These are phyloP conservation scores for Salvelinus alpinus DNA, from an alignment of 2,113 vertebrate species.

Conservation along the genomic window DNA sequence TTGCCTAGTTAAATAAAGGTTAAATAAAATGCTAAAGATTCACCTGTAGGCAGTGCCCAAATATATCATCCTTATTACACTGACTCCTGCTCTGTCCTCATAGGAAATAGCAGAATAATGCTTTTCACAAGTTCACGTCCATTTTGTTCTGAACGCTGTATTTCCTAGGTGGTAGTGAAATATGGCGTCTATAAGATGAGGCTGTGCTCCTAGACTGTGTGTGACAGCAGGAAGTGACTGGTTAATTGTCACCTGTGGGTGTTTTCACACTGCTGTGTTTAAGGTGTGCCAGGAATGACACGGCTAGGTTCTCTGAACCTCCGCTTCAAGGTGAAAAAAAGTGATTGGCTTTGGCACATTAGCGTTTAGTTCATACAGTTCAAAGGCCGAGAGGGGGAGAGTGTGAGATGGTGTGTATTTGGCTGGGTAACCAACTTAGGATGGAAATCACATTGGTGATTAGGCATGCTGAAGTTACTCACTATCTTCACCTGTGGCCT, in stretches of 20 bases:
- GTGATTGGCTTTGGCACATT: no score
- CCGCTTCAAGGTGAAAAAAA: no score
- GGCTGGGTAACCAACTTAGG: no score
- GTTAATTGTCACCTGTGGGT: slow-evolving; percentile 35
- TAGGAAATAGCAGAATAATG: slow-evolving; percentile 64
- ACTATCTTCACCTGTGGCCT: not conserved
- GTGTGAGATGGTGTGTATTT: no score
- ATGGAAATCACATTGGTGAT: not conserved
- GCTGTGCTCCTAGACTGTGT: no score
- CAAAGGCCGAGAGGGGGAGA: no score
- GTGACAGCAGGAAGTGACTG: not conserved
- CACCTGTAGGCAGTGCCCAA: slow-evolving; percentile 63
- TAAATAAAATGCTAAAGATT: not conserved
- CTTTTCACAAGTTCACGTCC: slow-evolving; percentile 57
- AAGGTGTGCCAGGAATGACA: slow-evolving; percentile 21
- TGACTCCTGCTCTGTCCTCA: slow-evolving; percentile 56
- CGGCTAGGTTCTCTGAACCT: not conserved
- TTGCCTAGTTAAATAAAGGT: no score
- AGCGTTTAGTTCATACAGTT: no score
- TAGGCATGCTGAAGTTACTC: not conserved
- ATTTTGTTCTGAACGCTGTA: slow-evolving; percentile 57
- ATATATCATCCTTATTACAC: slow-evolving; percentile 61
- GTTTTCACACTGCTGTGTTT: slow-evolving; percentile 26
- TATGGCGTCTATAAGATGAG: slow-evolving; percentile 6
- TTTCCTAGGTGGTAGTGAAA: slow-evolving; percentile 34